Evolutionary conservation across 1,140 invertebrate genomes (phyloP).

Genomic region (Conopomorpha cramerella): DNA sequence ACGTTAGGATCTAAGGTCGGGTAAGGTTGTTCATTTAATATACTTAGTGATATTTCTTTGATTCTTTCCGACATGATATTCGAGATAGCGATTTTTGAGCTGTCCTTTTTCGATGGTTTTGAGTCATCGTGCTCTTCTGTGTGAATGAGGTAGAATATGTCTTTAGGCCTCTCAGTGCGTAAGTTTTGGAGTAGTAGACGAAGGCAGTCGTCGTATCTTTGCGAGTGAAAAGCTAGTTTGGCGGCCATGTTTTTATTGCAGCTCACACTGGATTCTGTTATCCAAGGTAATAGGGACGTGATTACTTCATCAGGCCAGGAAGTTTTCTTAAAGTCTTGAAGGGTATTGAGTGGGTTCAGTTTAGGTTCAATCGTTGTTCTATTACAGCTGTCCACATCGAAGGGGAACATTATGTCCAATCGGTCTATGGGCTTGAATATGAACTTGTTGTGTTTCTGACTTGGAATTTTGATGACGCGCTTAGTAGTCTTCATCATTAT

Average conservation of each 20-base stretch:
- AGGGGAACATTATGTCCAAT: constrained; percentile 39
- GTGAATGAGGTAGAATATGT: constrained; percentile 19
- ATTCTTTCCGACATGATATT: constrained; percentile 36
- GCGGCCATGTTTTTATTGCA: constrained; percentile 36
- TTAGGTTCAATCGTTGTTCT: constrained; percentile 25
- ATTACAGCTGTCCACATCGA: constrained; percentile 24
- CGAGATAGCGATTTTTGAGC: constrained; percentile 23
- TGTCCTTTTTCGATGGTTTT: constrained; percentile 19
- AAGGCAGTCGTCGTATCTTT: constrained; percentile 26
- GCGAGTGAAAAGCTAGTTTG: constrained; percentile 34
- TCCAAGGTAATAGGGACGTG: constrained; percentile 30
- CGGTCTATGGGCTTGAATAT: constrained; percentile 34
- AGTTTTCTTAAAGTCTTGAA: constrained; percentile 35
- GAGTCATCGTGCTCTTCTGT: constrained; percentile 8
- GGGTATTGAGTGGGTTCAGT: constrained; percentile 22
- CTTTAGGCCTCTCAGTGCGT: constrained; percentile 13
- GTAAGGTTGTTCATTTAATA: constrained; percentile 34
- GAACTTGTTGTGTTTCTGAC: constrained; percentile 32
- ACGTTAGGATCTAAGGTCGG: constrained; percentile 18
- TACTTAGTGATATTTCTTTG: constrained; percentile 33
- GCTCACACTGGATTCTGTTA: constrained; percentile 21
- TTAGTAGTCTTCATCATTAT: constrained; percentile 55
- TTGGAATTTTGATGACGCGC: constrained; percentile 46
- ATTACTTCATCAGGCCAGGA: constrained; percentile 44
- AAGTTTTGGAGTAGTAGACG: constrained; percentile 24